Base-by-base conservation (phyloP, 2,797 vertebrate species). In the Aphelocoma californica region DNA sequence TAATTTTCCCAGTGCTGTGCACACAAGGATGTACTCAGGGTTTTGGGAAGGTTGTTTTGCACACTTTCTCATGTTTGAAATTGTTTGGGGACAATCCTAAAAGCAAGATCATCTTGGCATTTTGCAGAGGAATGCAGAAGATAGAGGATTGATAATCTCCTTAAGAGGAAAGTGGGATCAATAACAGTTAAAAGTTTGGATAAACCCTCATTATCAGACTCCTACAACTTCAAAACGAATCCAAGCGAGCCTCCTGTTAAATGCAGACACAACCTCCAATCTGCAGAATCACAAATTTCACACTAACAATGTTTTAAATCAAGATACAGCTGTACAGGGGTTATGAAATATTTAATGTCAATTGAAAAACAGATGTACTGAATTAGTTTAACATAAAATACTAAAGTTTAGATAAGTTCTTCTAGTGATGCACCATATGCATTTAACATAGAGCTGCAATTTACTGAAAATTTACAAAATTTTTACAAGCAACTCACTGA, bases 361-460 rank as follows among this genome's bases (percentile, higher is more conserved):
- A n/a, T 23, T 79, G 54, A 84, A 93, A 86, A 79, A 57, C 4
- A 84, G 36, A 87, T 36, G 69, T 28, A 67, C 48, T 80, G 77
- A 84, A 88, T 93, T 58, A 54, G 53, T 78, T 94, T 53, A 87
- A 86, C 34, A 38, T 26, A 64, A 93, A 88, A 90, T n/a, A 94
- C 1, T 12, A 8, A 89, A 71, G n/a, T 58, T 86, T 24, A 38
- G 12, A 0, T 16, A 90, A 64, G 21, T 84, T 65, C 57, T 44
- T 80, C 34, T 45, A 50, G 54, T n/a, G 65, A 65, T 67, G 21
- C 3, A 36, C 19, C 1, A 6, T 7, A 28, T 6, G 23, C 44
- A 20, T 67, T 61, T 71, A 90, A 87, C 26, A 73, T 10, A 40
- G 38, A 79, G 56, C 28, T 70, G 69, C 26, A 40, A 40, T 40